Evolutionary conservation across 2,888 invertebrate genomes (phyloP), one percentile per base, ranked within the genome.

Genomic region (Gari tellinella): DNA sequence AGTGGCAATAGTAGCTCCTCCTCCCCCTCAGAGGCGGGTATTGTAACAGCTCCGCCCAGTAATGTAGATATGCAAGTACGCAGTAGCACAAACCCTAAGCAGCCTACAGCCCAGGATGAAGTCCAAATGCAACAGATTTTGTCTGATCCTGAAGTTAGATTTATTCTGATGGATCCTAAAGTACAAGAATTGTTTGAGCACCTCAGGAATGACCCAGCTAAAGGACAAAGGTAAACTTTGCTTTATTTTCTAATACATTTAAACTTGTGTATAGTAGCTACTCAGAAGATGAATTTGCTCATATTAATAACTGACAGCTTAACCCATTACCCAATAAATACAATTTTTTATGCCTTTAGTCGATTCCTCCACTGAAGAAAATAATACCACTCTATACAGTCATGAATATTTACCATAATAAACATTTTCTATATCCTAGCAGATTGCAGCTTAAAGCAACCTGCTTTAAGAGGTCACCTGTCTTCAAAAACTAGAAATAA

Each of bases 161-260:
- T 82, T 14, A 81, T 86, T 19, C 70, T 90, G 1, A 75, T 86
- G 76, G 89, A 90, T 63, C 86, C 87, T 0, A 57, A 84, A 37
- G 75, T 90, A 17, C 87, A 87, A 65, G 73, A 82, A 5, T 53
- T 90, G 37, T 83, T 90, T 60, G 80, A 87, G 45, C 51, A 61
- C 10, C 68, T 90, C 55, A 78, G 84, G 45, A 81, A 61, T 40
- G 72, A 90, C 67, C 89, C 90, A 12, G 81, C 76, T 5, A 78
- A 80, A 60, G 90, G 86, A 40, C 88, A 89, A 62, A 89, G 88
- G 90, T 90, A 72, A 12, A 15, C 21, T 25, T 7, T 37, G 8
- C 38, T 55, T 38, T 38, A n/a, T 12, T 55, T 37, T 19, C 1
- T 17, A 37, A 26, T 19, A 5, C 43, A 43, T 43, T 43, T n/a